phyloP scores from a whole-genome alignment of 1,140 invertebrate genomes.

The Spodoptera litura region DNA sequence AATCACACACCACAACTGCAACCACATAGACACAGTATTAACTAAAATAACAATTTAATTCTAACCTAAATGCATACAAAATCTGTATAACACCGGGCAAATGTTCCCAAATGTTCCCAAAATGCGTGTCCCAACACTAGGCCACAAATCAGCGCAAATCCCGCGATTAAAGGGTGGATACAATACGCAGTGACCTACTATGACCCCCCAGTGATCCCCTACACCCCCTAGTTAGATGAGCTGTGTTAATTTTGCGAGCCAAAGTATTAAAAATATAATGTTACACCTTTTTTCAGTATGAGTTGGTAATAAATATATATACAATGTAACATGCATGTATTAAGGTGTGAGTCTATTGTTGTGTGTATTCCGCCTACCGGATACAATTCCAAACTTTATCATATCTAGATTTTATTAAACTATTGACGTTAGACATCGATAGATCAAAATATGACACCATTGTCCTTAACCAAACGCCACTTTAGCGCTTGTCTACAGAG shows the following conservation, averaged over 20 bases:
- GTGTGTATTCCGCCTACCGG: too few species aligned
- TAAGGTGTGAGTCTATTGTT: too few species aligned
- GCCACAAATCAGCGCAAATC: slow-evolving; percentile 57
- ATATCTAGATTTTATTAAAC: too few species aligned
- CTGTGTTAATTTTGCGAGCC: slow-evolving; percentile 27
- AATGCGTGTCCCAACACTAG: slow-evolving; percentile 44
- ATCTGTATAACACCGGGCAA: not conserved
- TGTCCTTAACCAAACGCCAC: too few species aligned
- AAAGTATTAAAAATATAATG: slow-evolving; percentile 9
- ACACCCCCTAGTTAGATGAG: slow-evolving; percentile 3
- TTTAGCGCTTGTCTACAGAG: too few species aligned
- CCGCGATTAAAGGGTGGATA: slow-evolving; percentile 50
- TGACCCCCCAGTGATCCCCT: not conserved
- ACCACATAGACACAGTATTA: too few species aligned
- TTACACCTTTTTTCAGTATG: not conserved
- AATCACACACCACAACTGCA: too few species aligned
- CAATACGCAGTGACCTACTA: slow-evolving; percentile 22
- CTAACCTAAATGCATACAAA: not conserved
- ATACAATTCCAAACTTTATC: too few species aligned
- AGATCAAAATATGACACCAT: too few species aligned
- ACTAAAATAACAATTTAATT: not conserved
- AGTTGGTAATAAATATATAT: too few species aligned
- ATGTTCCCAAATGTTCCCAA: slow-evolving; percentile 28
- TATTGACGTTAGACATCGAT: too few species aligned
- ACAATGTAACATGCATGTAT: not conserved